Evolutionary conservation across 2,888 invertebrate genomes (phyloP), one percentile per base, ranked within the genome.

Genomic region (Arctia plantaginis): DNA sequence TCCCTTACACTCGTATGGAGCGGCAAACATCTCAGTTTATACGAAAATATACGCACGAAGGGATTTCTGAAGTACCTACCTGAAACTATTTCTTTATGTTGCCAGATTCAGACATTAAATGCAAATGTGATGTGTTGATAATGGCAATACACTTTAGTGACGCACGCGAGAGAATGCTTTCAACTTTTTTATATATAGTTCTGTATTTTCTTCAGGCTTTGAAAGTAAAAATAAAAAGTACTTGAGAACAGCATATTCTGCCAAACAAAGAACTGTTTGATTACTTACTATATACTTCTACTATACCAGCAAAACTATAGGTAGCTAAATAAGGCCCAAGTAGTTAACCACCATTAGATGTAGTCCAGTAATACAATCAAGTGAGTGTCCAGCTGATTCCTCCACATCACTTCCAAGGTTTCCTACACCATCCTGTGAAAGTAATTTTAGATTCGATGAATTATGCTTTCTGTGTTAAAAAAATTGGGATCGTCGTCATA

Each of bases 1-100:
- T 92, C 89, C 89, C 87, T 89, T 87, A 89, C 89, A 89, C 89
- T 89, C 84, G 84, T 84, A 80, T 85, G 85, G 82, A 86, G 84
- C 85, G 83, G 80, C 82, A 85, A 87, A 90, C 88, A 88, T 89
- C 87, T 82, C 75, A 86, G 82, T 86, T 87, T 87, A 84, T 89
- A 87, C 75, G 68, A 75, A 88, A 88, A 70, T 83, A 84, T 87
- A 91, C 90, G 90, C 92, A 92, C 89, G 90, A 83, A 88, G 85
- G 86, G 84, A 86, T 87, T 78, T 85, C 79, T 74, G 80, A 87
- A 88, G 87, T 90, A 88, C 88, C 90, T 90, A 91, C 33, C 41
- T 55, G 66, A 41, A 80, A 83, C 77, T 81, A 80, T 78, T 66
- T 78, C 75, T 79, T 69, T 72, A 73, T 77, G 69, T 77, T 71